These are phyloP conservation scores for Chelonus insularis DNA, from an alignment of 1,140 invertebrate species.

Conservation along the genomic window DNA sequence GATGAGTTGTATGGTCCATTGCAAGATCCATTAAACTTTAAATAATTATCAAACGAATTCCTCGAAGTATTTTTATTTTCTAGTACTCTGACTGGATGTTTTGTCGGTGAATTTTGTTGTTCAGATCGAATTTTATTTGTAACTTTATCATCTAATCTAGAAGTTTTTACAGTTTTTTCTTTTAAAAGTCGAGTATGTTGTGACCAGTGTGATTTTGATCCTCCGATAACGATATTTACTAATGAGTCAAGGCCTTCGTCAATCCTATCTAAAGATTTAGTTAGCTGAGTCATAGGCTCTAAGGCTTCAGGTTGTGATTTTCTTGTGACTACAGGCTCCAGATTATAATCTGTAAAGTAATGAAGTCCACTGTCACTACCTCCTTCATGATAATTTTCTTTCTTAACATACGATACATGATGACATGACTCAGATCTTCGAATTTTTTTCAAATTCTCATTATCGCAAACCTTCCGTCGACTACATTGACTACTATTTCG, in stretches of 20 bases:
- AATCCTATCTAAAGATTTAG: slow-evolving; percentile 77
- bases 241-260: slow-evolving; percentile 75
- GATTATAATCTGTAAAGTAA: slow-evolving; percentile 47
- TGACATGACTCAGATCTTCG: slow-evolving; percentile 55
- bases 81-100: background rate
- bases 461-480: background rate
- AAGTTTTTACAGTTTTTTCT: too few species aligned
- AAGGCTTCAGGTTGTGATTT: slow-evolving; percentile 19
- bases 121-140: background rate
- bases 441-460: slow-evolving; percentile 35
- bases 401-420: slow-evolving; percentile 41
- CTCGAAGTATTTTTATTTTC: slow-evolving; percentile 9
- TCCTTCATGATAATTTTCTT: slow-evolving; percentile 38
- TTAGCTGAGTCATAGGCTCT: slow-evolving; percentile 53
- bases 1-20: slow-evolving; percentile 34
- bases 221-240: slow-evolving; percentile 68
- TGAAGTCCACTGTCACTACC: slow-evolving; percentile 52
- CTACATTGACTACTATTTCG: background rate
- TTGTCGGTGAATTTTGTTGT: slow-evolving; percentile 28
- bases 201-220: slow-evolving; percentile 54
- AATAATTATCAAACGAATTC: slow-evolving; percentile 7
- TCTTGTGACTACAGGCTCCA: slow-evolving; percentile 36
- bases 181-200: too few species aligned
- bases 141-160: slow-evolving; percentile 6
- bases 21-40: slow-evolving; percentile 36